Evolutionary conservation across 1,140 invertebrate species (phyloP), one percentile per base, ranked within the genome.

Genomic region (Notospermus geniculatus): DNA sequence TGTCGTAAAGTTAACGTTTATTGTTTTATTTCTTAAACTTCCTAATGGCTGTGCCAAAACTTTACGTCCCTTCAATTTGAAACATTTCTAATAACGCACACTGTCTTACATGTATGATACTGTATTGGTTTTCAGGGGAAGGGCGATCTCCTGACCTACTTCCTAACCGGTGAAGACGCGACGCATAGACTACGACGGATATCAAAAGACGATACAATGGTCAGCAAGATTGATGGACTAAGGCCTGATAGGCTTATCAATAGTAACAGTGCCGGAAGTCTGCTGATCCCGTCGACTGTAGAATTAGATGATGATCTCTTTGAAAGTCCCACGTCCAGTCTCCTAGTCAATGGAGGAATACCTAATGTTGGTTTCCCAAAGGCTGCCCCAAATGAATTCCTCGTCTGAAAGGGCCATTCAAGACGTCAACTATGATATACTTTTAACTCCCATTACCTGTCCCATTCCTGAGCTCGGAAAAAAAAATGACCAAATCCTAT

Each of bases 141-240:
- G 62, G 77, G 77, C 11, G 67, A 71, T 59, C 60, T 70, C 64
- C 57, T 66, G 19, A 79, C 77, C 11, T 79, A 77, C 60, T 79
- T 74, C 50, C 58, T 79, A 17, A 54, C 65, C n/a, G 64, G 69
- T 4, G 74, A 76, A 59, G 74, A 78, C 46, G 55, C 36, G 2
- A 39, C 56, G 1, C 62, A 71, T 11, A 45, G 72, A 27, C 43
- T 70, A 15, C 50, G 65, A 1, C 52, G 72, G 29, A 68, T 74
- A 17, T 67, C 63, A 2, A 36, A 68, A 41, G 62, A 50, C 9
- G 5, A 19, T 50, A 23, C 25, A 50, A 50, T 23, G 25, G n/a
- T 50, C 46, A 23, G 46, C n/a, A 36, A 36, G 32, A 36, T 36
- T 7, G 46, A 50, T n/a, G n/a, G n/a, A n/a, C n/a, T n/a, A n/a